Evolutionary conservation across 2,797 vertebrate species (phyloP), one percentile per base, ranked within the genome.

Genomic region (Micropoecilia bifurca): DNA sequence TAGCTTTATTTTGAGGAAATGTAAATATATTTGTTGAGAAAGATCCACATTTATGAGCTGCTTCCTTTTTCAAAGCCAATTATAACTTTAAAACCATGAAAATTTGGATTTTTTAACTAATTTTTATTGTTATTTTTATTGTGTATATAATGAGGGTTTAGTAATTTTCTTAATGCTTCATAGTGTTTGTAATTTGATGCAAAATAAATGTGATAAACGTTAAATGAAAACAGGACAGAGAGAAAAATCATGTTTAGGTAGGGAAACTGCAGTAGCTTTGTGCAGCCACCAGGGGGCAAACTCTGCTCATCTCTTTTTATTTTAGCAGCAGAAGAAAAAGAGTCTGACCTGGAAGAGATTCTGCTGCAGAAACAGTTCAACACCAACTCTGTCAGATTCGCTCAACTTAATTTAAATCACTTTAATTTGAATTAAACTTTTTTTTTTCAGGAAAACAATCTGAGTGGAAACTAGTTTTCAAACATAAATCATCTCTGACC

Each of bases 401-500:
- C 4, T 41, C 20, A 53, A 53, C 20, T 53, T 53, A 3, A 53
- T 53, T 53, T 50, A 22, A 50, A 50, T 22, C 12, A 28, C n/a
- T 57, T 28, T 30, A 20, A 14, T 13, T 14, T 59, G 55, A 59
- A 59, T 55, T 55, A 0, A 12, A n/a, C 2, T n/a, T 6, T 22
- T 50, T 22, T n/a, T 55, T 55, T 59, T 30, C n/a, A 4, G 55
- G 3, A 59, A 59, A n/a, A 33, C 6, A 33, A 63, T 63, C 16
- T 33, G 10, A 33, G 18, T 18, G 59, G 57, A 59, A 59, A 59
- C 57, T 30, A 59, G 57, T 59, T 28, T 59, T 13, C 0, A 13
- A 59, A 59, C 9, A 30, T 61, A 28, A 61, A 33, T 33, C 30
- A 0, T 66, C 33, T 74, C 88, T 78, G 92, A 99, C 98, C 96